These are phyloP conservation scores for Andrena marginata DNA, from an alignment of 2,888 invertebrate genomes.

Conservation along the genomic window DNA sequence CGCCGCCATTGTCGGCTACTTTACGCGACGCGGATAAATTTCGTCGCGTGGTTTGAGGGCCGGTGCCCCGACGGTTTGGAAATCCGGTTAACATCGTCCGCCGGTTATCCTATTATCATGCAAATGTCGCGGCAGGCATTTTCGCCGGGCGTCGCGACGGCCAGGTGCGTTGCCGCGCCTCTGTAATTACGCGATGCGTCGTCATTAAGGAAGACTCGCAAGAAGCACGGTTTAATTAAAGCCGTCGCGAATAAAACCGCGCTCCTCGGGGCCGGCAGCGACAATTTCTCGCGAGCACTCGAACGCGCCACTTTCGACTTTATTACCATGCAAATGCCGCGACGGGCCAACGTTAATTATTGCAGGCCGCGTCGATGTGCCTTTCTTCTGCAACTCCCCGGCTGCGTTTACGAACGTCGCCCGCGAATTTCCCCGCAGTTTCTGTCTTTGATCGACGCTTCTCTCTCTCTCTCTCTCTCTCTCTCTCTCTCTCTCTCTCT, in stretches of 20 bases:
- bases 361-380: not conserved
- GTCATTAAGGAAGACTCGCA: constrained; percentile 47
- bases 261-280: constrained; percentile 10
- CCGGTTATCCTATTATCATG: constrained; percentile 43
- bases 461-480: constrained; percentile 1
- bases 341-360: constrained; percentile 39
- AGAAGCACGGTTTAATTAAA: constrained; percentile 67
- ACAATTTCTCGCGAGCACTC: constrained; percentile 12
- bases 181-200: constrained; percentile 61
- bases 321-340: constrained; percentile 46
- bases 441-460: not conserved
- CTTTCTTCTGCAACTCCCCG: not conserved
- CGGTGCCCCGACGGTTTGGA: constrained; percentile 14
- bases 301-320: constrained; percentile 18
- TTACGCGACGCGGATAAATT: not conserved
- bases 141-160: constrained; percentile 22
- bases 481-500: constrained; percentile 6
- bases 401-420: not conserved
- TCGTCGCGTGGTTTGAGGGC: not conserved
- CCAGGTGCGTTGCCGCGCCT: constrained; percentile 11
- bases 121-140: constrained; percentile 42
- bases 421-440: not conserved
- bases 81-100: constrained; percentile 39
- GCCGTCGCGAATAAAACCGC: constrained; percentile 45
- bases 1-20: not conserved